Base-by-base conservation (phyloP, 2,797 vertebrate genomes). In the Poecilia velifera region DNA sequence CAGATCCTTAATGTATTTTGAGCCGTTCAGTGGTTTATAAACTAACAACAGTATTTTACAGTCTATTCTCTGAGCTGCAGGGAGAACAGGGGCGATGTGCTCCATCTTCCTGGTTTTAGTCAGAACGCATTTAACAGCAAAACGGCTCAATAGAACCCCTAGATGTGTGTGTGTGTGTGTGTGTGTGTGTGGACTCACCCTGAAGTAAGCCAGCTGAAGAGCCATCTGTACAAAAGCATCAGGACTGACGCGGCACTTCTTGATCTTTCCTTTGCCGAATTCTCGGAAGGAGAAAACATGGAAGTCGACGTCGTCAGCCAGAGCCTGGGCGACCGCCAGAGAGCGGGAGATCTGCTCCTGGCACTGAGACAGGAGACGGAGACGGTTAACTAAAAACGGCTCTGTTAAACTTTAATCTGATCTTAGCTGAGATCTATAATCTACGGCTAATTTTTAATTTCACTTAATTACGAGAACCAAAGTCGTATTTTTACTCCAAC, bases 231-330 rank as follows among this genome's bases (percentile, higher is more conserved):
- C 92, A 91, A 97, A 98, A 88, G 96, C 95, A 76, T 98, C 97
- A 5, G 97, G 97, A 49, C 97, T 97, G 82, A 97, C 94, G 76
- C 88, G 93, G 70, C 95, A 97, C 86, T 92, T 96, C 90, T 96
- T 97, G 88, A 98, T 95, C 84, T 91, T 95, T 46, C 96, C 96
- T 92, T 97, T 98, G 77, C 97, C 97, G 6, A 98, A 98, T 46
- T 96, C 95, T 84, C 91, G 93, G 84, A 97, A 97, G 68, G 96
- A 92, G 28, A 97, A 95, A 74, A 97, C 92, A 0, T 97, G 96
- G 84, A 97, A 96, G 88, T 97, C 96, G 0, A 97, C 81, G 3
- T 97, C 96, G 0, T 94, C 94, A 0, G 97, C 96, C 84, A 98
- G 89, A 1, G 90, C 91, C 89, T 94, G 92, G 28, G 97, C 97